Base-by-base conservation (phyloP, 2,797 vertebrate genomes). In the Kryptopterus vitreolus region DNA sequence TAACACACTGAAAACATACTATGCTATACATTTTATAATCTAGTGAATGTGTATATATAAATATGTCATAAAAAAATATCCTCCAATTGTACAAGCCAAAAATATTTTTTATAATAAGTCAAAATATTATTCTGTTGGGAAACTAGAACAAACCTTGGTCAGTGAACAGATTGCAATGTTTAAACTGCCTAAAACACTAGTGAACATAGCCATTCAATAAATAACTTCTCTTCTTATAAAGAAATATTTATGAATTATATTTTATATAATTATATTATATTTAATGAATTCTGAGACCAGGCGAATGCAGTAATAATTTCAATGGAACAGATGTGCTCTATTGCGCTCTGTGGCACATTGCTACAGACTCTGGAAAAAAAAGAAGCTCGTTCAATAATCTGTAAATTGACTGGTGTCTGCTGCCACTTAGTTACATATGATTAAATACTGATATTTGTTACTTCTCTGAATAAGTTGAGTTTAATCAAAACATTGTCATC, bases 281-380 rank as follows among this genome's bases (percentile, higher is more conserved):
- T n/a, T n/a, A n/a, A n/a, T 29, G 43, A 70, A 52, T 20, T 31
- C 70, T 57, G 52, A 75, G 29, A 83, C 20, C 35, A 63, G 66
- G 48, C 66, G 38, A 66, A 77, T 43, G 22, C 48, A 80, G 61
- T 81, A 77, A 79, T 82, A 83, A n/a, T n/a, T n/a, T n/a, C n/a
- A n/a, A 87, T 81, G 68, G 83, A 83, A 87, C 77, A 85, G 78
- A 50, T n/a, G 15, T 69, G 80, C 79, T 84, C 74, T 13, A 81
- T 82, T 84, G n/a, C n/a, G n/a, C n/a, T n/a, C n/a, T n/a, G n/a
- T n/a, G 75, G 58, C 62, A 70, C 61, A 72, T 80, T 70, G 61
- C 76, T 57, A 78, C 61, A 80, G 77, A 78, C 63, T 71, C 76
- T 72, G 71, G 69, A 82, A 57, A 69, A 79, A 43, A 82, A 57